Base-by-base conservation (phyloP, 2,888 invertebrate genomes). In the Electrophaes corylata region DNA sequence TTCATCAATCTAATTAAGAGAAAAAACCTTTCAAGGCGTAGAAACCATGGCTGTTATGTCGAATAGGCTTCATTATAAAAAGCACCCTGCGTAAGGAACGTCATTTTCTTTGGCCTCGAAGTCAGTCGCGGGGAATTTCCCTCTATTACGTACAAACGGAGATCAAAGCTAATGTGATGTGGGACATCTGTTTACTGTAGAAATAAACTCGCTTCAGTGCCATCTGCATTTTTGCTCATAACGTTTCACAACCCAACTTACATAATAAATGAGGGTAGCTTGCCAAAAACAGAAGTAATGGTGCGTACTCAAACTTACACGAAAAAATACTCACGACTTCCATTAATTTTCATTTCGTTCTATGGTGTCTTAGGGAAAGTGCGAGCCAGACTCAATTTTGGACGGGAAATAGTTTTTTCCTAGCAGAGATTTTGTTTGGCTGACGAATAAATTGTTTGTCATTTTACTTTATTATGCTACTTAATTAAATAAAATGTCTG, bases 311-410 rank as follows among this genome's bases (percentile, higher is more conserved):
- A 84, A 85, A 89, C 84, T 86, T 76, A 91, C 91, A 91, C 84
- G 91, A 89, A 91, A 91, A 91, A 89, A 91, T 91, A 91, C 91
- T 91, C 82, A 75, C 78, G 78, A 70, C 82, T 67, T 79, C 80
- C 88, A 91, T 91, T 91, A 89, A 91, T 91, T 90, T 89, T 91
- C 90, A 91, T 91, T 91, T 86, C 81, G 73, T 75, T 79, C 76
- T 83, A 86, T 86, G 86, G 79, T 83, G 86, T 84, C 88, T 86
- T 85, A 82, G 82, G 83, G 76, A 77, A 82, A 81, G 80, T 74
- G 67, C 66, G 71, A 67, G 63, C 59, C 65, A 67, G 69, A 71
- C 70, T 71, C 37, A 73, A 74, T 78, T 73, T 57, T 53, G 55
- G 64, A 47, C 62, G 58, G 65, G 65, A 66, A 70, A 65, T 70